phyloP scores from a whole-genome alignment of 2,113 vertebrate species.

The Phalacrocorax brasilianus region DNA sequence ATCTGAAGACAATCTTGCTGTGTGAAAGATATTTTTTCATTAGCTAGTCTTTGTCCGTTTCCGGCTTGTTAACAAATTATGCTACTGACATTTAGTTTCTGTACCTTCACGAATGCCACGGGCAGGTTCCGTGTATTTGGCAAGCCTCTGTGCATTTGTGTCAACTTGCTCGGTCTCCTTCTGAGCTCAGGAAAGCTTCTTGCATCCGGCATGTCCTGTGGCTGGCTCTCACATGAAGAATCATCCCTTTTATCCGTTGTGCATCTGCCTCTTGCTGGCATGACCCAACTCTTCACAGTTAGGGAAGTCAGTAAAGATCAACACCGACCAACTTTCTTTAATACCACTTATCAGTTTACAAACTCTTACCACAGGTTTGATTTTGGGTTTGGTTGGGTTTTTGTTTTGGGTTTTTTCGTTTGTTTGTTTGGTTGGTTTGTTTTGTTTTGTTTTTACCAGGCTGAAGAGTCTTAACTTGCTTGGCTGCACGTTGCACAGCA shows the following conservation, averaged over 20 bases:
- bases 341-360: background rate
- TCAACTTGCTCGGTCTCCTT: background rate
- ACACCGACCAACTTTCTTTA: background rate
- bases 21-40: background rate
- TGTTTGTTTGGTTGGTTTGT: too few species aligned
- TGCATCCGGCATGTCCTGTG: background rate
- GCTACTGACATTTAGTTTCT: background rate
- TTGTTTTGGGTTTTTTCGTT: too few species aligned
- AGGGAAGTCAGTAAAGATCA: too few species aligned
- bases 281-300: accelerated
- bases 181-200: background rate
- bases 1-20: background rate
- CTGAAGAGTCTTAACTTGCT: background rate
- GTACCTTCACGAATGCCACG: accelerated
- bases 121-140: background rate
- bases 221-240: background rate
- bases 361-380: too few species aligned
- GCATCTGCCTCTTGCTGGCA: background rate
- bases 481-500: background rate
- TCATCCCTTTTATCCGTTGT: accelerated
- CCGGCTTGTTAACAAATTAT: background rate
- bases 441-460: background rate
- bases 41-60: background rate
- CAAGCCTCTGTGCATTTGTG: background rate
- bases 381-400: too few species aligned